Conservation (phyloP, 2,113 vertebrate genomes). For the Anolis sagrei region DNA sequence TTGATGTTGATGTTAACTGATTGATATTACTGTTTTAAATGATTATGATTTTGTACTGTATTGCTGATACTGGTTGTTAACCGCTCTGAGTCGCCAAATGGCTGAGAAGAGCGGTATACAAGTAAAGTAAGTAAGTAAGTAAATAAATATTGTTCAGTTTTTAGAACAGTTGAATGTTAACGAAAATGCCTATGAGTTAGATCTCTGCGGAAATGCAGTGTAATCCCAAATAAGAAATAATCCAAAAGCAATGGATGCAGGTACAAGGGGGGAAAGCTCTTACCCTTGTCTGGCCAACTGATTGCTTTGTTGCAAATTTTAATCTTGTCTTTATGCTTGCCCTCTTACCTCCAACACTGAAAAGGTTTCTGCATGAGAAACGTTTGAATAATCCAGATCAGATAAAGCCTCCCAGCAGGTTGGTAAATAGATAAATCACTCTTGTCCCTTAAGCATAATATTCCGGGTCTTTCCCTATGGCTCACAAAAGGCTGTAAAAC, state of each 20-base stretch:
- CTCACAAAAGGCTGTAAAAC: constrained; percentile 20
- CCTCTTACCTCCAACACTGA: constrained; percentile 17
- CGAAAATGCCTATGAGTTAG: no score
- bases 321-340: constrained; percentile 39
- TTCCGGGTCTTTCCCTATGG: constrained; percentile 18
- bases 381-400: constrained; percentile 54
- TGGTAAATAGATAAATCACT: constrained; percentile 59
- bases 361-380: constrained; percentile 33
- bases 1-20: no score
- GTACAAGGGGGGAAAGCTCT: background rate
- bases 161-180: no score
- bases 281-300: background rate
- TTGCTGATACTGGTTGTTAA: no score
- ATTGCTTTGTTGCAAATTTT: constrained; percentile 18
- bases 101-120: no score
- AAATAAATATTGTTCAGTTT: no score
- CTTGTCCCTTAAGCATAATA: constrained; percentile 44
- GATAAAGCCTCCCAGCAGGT: constrained; percentile 50
- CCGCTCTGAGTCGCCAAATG: no score
- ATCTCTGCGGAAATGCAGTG: background rate
- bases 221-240: background rate
- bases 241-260: background rate
- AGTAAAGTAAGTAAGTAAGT: no score
- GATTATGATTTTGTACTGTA: no score
- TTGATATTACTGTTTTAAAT: no score